A percentile compares a stretch with the other conserved stretches of the same genome.
Conservation (phyloP, 64 coral and sea anemone species). For the Montipora cactus region DNA sequence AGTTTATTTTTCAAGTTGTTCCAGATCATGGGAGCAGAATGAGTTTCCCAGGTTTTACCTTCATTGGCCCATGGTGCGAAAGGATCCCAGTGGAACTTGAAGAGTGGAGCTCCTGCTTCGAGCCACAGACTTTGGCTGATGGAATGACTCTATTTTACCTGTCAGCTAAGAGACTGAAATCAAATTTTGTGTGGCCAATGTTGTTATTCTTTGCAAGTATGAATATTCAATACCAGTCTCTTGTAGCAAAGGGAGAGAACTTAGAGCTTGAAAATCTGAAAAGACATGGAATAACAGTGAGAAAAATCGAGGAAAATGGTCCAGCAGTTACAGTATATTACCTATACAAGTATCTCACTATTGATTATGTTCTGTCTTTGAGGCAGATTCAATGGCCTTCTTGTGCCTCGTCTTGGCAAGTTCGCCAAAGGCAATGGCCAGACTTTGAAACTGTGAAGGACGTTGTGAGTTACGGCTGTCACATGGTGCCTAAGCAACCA, state of each 20-base stretch:
- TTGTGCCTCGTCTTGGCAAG: slow-evolving; percentile 17
- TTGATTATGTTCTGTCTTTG: slow-evolving; percentile 56
- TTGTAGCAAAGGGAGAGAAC: slow-evolving; percentile 37
- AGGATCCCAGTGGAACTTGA: slow-evolving; percentile 26
- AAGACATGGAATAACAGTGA: slow-evolving; percentile 26
- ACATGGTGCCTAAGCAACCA: slow-evolving; percentile 46
- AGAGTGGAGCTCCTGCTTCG: slow-evolving; percentile 54
- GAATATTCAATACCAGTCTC: slow-evolving; percentile 8
- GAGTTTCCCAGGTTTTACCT: slow-evolving; percentile 47
- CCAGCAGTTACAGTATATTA: slow-evolving; percentile 41
- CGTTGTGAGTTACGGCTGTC: slow-evolving; percentile 32
- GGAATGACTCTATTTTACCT: slow-evolving; percentile 21
- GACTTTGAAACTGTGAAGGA: slow-evolving; percentile 38
- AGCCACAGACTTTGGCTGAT: not conserved
- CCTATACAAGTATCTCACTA: slow-evolving; percentile 16
- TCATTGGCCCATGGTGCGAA: slow-evolving; percentile 47
- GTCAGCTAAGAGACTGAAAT: slow-evolving; percentile 35
- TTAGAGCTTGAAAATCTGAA: slow-evolving; percentile 29
- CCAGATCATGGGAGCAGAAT: slow-evolving; percentile 15
- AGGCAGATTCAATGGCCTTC: slow-evolving; percentile 42
- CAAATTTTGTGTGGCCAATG: slow-evolving; percentile 31
- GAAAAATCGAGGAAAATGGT: slow-evolving; percentile 56
- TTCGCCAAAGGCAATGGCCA: slow-evolving; percentile 49
- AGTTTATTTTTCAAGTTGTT: slow-evolving; percentile 41
- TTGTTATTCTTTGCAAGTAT: slow-evolving; percentile 19